Evolutionary conservation across 2,797 vertebrate species (phyloP).

Genomic region (Hydrophis major): DNA sequence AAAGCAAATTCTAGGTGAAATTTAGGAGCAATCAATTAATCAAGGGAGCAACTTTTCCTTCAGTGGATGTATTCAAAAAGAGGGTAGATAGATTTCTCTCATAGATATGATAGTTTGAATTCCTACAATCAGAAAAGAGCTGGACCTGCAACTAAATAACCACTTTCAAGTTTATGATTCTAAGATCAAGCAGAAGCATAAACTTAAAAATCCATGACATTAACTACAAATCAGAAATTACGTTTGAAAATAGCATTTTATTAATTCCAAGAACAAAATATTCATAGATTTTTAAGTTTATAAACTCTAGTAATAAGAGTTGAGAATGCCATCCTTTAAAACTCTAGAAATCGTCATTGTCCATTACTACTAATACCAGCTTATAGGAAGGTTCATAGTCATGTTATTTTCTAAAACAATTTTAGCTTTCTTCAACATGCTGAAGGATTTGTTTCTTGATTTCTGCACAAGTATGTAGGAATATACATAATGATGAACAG

Average conservation of each 20-base stretch:
- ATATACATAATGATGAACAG: background rate
- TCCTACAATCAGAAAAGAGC: background rate
- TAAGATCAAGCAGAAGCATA: background rate
- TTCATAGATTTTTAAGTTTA: background rate
- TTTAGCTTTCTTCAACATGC: background rate
- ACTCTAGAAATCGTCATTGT: background rate
- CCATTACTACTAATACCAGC: background rate
- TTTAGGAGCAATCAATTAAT: background rate
- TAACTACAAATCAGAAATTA: background rate
- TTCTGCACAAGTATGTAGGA: background rate
- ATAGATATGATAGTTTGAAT: background rate
- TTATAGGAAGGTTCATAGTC: background rate
- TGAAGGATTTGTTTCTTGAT: background rate
- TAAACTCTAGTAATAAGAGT: background rate
- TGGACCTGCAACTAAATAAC: background rate
- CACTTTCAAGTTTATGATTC: background rate
- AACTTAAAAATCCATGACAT: background rate
- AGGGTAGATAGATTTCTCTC: background rate
- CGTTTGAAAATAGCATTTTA: background rate
- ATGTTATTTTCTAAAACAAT: background rate
- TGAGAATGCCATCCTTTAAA: background rate
- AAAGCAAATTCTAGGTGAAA: background rate
- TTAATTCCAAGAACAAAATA: background rate
- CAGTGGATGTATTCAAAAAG: background rate
- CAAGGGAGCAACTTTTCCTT: background rate